Base-by-base conservation (phyloP, 2,888 invertebrate species). In the Calephelis perditalis region DNA sequence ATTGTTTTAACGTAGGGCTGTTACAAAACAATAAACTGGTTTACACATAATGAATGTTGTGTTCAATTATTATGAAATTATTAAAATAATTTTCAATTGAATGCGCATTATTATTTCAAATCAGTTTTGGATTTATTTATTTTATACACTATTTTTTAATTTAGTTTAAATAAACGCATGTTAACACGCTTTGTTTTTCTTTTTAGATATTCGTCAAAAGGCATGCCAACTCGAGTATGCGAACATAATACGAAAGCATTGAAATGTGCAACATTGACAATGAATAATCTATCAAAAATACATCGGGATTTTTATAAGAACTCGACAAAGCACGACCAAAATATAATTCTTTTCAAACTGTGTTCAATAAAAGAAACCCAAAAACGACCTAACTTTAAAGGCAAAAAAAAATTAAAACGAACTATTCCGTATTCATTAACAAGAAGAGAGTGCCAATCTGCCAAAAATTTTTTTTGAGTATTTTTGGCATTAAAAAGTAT, bases 231-330 rank as follows among this genome's bases (percentile, higher is more conserved):
- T 56, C 58, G 62, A 58, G 62, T 64, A 52, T 64, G 62, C 43
- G 59, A 64, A 56, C 64, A 64, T 62, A 62, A 64, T 43, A 62
- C 62, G 11, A 62, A 64, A 44, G 58, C 64, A 44, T 58, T 62
- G n/a, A 58, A 64, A 60, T 64, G 62, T 60, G 43, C 62, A 44
- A 56, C 58, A 40, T 12, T 64, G n/a, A 64, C 64, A 59, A 64
- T 64, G 62, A 15, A 26, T 60, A 58, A 63, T 60, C 40, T 60
- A 36, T 26, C 37, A 58, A 47, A 3, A 58, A 57, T 61, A 59
- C 61, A 63, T 61, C 54, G 10, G 59, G 15, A 59, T 11, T 63
- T 63, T 63, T 63, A 63, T 35, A 59, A 59, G 40, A 59, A 55
- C 11, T 9, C 59, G 6, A 59, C 45, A 40, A 63, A 63, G 45